Percentiles rank a stretch among this genome's conserved stretches.
phyloP scores from a whole-genome alignment of 1,140 invertebrate species.

The Ephestia elutella region DNA sequence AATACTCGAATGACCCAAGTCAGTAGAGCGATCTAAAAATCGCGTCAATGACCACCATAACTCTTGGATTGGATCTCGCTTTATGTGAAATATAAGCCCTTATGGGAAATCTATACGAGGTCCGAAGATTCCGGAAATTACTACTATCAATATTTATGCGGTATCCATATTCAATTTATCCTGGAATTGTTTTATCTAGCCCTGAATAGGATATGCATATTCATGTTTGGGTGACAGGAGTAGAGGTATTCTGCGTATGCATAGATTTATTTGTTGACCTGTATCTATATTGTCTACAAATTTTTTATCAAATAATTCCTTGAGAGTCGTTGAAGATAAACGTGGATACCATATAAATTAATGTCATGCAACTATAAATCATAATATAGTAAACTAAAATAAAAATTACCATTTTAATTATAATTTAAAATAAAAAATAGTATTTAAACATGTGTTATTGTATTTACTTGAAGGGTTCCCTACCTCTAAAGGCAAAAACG shows the following conservation, averaged over 20 bases:
- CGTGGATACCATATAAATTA: too few species aligned
- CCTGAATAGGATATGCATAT: background rate
- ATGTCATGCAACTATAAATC: too few species aligned
- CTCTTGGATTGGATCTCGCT: background rate
- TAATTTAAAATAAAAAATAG: too few species aligned
- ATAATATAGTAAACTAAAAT: too few species aligned
- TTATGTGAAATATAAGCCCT: constrained; percentile 1
- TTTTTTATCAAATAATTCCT: too few species aligned
- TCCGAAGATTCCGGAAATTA: background rate
- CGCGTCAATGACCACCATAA: background rate
- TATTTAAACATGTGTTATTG: too few species aligned
- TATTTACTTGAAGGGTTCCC: too few species aligned
- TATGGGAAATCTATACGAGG: background rate
- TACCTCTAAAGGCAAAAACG: too few species aligned
- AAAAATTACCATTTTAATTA: too few species aligned
- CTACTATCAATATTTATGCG: background rate
- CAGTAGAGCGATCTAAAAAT: background rate
- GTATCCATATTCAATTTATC: background rate
- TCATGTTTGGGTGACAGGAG: background rate
- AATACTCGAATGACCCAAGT: background rate
- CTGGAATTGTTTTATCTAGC: background rate
- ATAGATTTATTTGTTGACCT: background rate
- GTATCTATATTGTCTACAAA: too few species aligned
- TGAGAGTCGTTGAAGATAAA: too few species aligned
- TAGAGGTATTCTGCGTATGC: background rate